Base-by-base conservation (phyloP, 2,113 vertebrate genomes). In the Phoenicopterus ruber region DNA sequence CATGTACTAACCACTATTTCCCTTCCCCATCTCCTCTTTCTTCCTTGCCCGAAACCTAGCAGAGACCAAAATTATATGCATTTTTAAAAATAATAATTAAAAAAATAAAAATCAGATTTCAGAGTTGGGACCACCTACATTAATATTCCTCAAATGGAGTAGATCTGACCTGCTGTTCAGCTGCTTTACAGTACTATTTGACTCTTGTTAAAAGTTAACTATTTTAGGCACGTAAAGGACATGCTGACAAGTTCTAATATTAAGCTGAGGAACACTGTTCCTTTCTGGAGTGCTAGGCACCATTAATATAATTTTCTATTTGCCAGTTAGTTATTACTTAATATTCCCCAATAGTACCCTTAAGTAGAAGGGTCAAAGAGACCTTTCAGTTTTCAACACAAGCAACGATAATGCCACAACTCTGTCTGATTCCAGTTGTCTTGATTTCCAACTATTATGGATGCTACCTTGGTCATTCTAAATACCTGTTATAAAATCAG, bases 131-230 rank as follows among this genome's bases (percentile, higher is more conserved):
- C 5, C 24, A 65, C 7, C 12, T 44, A 4, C 16, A 40, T 34
- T n/a, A 70, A 16, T 57, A 29, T 28, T 74, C 38, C 50, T 28
- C 52, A 54, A 40, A 4, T 6, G 8, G 24, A 66, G 57, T 3
- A 82, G 47, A 49, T 32, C 2, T 0, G 0, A 63, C 9, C n/a
- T 38, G 28, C 42, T 71, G 34, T 36, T 57, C 54, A 38, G 29
- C 22, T 91, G 42, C 54, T 93, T 55, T 17, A 59, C 58, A 77
- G 13, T 4, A 21, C 14, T 32, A 46, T 12, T 0, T 1, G 38
- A 58, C 36, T 71, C 8, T 1, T 73, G 18, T 24, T 58, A 40
- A 31, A 78, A 81, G 24, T 85, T 76, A 55, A 72, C 17, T 62
- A 21, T n/a, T 91, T 69, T 13, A n/a, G 70, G 38, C 28, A 88